These are phyloP conservation scores for Eulemur coronatus DNA, from an alignment of 2,797 vertebrate species.

Conservation along the genomic window DNA sequence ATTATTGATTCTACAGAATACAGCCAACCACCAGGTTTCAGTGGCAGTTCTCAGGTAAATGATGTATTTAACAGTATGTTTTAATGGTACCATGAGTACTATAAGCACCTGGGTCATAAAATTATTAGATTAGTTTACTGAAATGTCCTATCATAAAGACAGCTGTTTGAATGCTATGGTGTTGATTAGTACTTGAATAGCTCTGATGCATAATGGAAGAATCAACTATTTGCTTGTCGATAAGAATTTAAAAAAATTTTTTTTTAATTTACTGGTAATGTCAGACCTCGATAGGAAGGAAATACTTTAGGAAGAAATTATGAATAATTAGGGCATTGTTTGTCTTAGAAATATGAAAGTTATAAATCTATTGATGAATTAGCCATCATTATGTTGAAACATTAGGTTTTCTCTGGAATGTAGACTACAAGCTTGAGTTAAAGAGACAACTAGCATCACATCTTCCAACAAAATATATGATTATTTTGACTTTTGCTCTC, in stretches of 20 bases:
- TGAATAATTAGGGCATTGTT: not conserved
- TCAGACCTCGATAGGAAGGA: not conserved
- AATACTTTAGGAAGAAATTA: not conserved
- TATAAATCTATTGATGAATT: not conserved
- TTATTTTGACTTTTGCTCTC: constrained; percentile 20
- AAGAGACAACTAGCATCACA: not conserved
- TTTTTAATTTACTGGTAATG: not conserved
- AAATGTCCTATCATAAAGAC: not conserved
- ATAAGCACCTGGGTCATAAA: not conserved
- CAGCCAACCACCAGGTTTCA: constrained; percentile 95
- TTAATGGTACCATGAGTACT: not conserved
- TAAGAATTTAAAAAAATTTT: not conserved
- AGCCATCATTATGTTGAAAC: not conserved
- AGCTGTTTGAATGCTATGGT: not conserved
- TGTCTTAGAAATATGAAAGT: not conserved
- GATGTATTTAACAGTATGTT: constrained; percentile 1
- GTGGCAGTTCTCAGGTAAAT: constrained; percentile 92
- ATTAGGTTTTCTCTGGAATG: not conserved
- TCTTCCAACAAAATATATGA: constrained; percentile 17
- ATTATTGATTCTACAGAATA: constrained; percentile 96
- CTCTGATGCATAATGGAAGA: not conserved
- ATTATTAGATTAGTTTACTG: not conserved
- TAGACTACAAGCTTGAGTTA: not conserved
- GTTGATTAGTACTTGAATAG: not conserved
- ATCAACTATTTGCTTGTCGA: not conserved